Conservation (phyloP, 2,888 invertebrate genomes). For the Hirtodrosophila duncani region DNA sequence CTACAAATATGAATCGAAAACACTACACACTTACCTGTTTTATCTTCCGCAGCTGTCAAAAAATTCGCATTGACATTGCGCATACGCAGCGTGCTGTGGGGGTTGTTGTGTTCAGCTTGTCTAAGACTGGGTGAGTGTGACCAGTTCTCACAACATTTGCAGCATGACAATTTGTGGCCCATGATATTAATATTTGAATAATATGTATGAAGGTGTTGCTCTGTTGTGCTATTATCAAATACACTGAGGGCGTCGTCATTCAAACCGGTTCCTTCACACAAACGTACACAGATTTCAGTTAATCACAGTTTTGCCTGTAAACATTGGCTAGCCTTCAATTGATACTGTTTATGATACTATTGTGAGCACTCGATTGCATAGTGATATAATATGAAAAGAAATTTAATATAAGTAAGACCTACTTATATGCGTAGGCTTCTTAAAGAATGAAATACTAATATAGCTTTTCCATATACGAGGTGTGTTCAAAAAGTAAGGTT, state of each 20-base stretch:
- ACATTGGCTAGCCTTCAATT: conserved; percentile 11
- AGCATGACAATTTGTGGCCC: conserved; percentile 43
- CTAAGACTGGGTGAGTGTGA: too few relatives aligned
- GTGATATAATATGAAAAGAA: too few relatives aligned
- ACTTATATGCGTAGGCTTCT: too few relatives aligned
- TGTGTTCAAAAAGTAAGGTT: too few relatives aligned
- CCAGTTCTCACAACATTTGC: conserved; percentile 16
- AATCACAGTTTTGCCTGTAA: too few relatives aligned
- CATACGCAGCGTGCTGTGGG: conserved; percentile 26
- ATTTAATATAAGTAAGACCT: too few relatives aligned
- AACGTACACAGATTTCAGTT: too few relatives aligned
- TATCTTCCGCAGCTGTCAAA: conserved; percentile 20
- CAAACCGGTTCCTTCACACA: conserved; percentile 46
- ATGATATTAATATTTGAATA: conserved; percentile 25
- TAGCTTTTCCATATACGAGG: too few relatives aligned
- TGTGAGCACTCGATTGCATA: too few relatives aligned
- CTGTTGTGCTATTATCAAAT: conserved; percentile 7
- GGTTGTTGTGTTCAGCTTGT: conserved; percentile 1
- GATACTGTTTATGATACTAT: too few relatives aligned
- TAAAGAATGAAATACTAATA: too few relatives aligned
- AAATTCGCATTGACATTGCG: conserved; percentile 41
- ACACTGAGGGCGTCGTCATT: not conserved
- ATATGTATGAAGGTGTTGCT: too few relatives aligned
- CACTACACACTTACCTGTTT: not conserved
- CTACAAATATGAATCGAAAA: conserved; percentile 5